phyloP scores from a whole-genome alignment of 2,113 vertebrate genomes.

The Agapornis roseicollis region DNA sequence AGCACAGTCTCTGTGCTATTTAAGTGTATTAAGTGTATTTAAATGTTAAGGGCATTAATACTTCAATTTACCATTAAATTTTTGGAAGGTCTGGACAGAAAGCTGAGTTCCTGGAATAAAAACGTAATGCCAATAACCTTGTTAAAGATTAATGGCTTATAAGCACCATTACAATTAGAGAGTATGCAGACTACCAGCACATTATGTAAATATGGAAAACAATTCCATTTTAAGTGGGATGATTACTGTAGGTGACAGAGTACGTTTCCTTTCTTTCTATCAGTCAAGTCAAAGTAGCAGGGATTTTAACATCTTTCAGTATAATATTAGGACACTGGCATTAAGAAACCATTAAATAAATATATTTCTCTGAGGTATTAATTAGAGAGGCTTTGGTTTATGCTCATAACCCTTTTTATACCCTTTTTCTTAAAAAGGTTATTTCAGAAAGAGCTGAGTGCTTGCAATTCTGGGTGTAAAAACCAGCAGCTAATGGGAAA shows the following conservation, averaged over 20 bases:
- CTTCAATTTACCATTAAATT: not conserved
- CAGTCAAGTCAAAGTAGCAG: constrained; percentile 35
- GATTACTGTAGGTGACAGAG: constrained; percentile 23
- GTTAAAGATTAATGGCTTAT: constrained; percentile 15
- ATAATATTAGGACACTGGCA: constrained; percentile 41
- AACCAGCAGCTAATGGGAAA: not conserved
- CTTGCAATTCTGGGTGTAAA: not conserved
- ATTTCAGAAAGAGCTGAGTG: constrained; percentile 53
- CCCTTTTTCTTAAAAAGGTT: constrained; percentile 14
- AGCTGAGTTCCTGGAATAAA: not conserved
- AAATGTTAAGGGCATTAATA: not conserved
- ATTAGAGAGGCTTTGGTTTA: constrained; percentile 64
- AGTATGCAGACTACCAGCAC: constrained; percentile 19
- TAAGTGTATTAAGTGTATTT: not conserved
- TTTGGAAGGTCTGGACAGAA: not conserved
- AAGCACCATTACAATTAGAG: constrained; percentile 25
- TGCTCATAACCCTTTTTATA: constrained; percentile 33
- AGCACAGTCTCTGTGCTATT: not conserved
- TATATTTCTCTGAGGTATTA: constrained; percentile 57
- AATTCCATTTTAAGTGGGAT: constrained; percentile 38
- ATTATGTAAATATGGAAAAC: constrained; percentile 51
- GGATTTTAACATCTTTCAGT: constrained; percentile 53
- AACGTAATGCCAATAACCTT: not conserved
- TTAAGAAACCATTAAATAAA: constrained; percentile 58
- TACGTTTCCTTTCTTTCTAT: constrained; percentile 15